A percentile compares a stretch with the other conserved stretches of the same genome.
Conservation (phyloP, 92 coral and sea anemone genomes). For the Zoanthus sociatus region DNA sequence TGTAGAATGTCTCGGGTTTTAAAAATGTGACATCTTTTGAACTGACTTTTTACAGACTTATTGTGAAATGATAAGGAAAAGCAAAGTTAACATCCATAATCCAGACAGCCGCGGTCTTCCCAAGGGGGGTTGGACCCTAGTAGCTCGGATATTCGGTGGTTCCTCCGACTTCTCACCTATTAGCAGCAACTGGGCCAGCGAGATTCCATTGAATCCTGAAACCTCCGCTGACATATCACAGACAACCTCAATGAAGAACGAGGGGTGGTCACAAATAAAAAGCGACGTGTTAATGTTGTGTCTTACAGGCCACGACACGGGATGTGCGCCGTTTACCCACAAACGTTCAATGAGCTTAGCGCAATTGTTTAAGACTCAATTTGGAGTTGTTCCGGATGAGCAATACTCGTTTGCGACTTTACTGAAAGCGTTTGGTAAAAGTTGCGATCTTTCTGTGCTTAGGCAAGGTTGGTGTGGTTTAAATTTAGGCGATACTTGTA, state of each 20-base stretch:
- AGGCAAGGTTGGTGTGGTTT: slow-evolving; percentile 95
- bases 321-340: slow-evolving; percentile 91
- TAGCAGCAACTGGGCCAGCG: slow-evolving; percentile 94
- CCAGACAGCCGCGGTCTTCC: slow-evolving; percentile 82
- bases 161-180: slow-evolving; percentile 87
- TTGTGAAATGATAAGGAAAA: slow-evolving; percentile 82
- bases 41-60: slow-evolving; percentile 80
- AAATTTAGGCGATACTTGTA: slow-evolving; percentile 83
- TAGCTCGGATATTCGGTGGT: slow-evolving; percentile 79
- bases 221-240: slow-evolving; percentile 79
- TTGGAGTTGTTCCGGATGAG: slow-evolving; percentile 83
- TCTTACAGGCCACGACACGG: slow-evolving; percentile 76
- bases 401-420: slow-evolving; percentile 89
- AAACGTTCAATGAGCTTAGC: slow-evolving; percentile 71
- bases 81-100: slow-evolving; percentile 74
- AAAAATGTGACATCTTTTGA: not conserved
- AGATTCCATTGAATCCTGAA: slow-evolving; percentile 68
- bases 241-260: slow-evolving; percentile 88
- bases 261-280: slow-evolving; percentile 75
- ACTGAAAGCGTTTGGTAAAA: slow-evolving; percentile 83
- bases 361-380: slow-evolving; percentile 77
- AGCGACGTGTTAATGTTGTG: slow-evolving; percentile 74
- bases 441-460: slow-evolving; percentile 86
- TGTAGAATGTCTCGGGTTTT: not conserved
- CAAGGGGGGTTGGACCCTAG: slow-evolving; percentile 92